Evolutionary conservation across 1,140 invertebrate genomes (phyloP), one percentile per base, ranked within the genome.

Genomic region (Aricia agestis): DNA sequence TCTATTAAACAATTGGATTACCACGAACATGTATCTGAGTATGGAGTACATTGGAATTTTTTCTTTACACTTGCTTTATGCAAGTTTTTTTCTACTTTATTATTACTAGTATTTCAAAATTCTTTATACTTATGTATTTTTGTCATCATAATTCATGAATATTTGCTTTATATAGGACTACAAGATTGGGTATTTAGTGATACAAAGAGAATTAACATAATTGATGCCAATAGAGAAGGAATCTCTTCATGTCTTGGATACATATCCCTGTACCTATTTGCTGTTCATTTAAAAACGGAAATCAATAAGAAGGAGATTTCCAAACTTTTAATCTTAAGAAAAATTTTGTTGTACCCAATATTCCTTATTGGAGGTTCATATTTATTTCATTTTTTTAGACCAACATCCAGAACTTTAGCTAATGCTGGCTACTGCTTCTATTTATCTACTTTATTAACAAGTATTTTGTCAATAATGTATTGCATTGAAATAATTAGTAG

Each of bases 31-130:
- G 93, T 97, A 0, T 94, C 95, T 6, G 98, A 99, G 84, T 99
- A 99, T 93, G 98, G 98, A 3, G 93, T 96, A 6, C 98, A 99
- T 91, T 98, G 98, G 97, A 99, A 99, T 88, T 99, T 99, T 85
- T 99, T 99, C 83, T 95, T 98, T 71, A 99, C 97, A 1, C 86
- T 99, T 52, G 97, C 96, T 31, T 90, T 95, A 61, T 95, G 97
- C 6, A 98, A 97, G 93, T 82, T 98, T 0, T 80, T 96, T 19
- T 94, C 94, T 25, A 94, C 93, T 32, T 73, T 94, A 42, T 76
- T 96, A 32, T 86, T 95, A 15, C 90, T 84, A 58, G 83, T 93
- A 19, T 83, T 91, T 6, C 88, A 84, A 86, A 19, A 88, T 68
- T 84, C 93, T 18, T 93, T 76, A 52, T 57, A 84, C 91, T 74